Conservation (phyloP, 1,140 invertebrate genomes). For the Scaptodrosophila lebanonensis region DNA sequence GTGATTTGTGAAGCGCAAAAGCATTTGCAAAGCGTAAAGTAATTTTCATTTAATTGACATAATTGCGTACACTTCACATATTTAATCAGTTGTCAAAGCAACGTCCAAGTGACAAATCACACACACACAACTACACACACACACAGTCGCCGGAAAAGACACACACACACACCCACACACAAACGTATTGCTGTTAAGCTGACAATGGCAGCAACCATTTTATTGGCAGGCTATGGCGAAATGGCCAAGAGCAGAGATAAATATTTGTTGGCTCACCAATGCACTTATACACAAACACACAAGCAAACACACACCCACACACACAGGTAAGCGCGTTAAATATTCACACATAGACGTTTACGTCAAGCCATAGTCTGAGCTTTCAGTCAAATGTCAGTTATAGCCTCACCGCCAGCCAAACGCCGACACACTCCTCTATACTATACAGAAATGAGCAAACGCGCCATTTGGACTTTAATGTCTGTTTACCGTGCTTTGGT, state of each 20-base stretch:
- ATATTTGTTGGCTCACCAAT: constrained; percentile 70
- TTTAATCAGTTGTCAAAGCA: constrained; percentile 69
- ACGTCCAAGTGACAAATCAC: constrained; percentile 1
- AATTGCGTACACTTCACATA: constrained; percentile 73
- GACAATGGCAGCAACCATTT: constrained; percentile 72
- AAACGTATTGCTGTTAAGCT: constrained; percentile 56
- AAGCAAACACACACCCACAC: constrained; percentile 8
- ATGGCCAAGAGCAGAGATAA: constrained; percentile 72
- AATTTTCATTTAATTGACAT: constrained; percentile 75
- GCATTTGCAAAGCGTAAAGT: constrained; percentile 54
- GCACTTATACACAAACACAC: constrained; percentile 23
- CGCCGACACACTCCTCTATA: constrained; percentile 5
- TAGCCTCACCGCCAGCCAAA: constrained; percentile 45
- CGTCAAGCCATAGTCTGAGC: constrained; percentile 43
- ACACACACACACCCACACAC: constrained; percentile 14
- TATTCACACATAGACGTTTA: not conserved
- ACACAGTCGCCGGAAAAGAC: not conserved
- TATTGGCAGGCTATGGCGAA: constrained; percentile 66
- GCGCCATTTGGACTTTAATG: constrained; percentile 39
- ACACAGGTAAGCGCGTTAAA: not conserved
- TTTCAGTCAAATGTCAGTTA: constrained; percentile 72
- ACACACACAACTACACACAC: constrained; percentile 21
- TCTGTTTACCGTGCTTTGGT: constrained; percentile 54
- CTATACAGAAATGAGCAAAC: constrained; percentile 10
- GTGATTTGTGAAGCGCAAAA: constrained; percentile 37